These are phyloP conservation scores for Vireo altiloquus DNA, from an alignment of 2,113 vertebrate species.

Conservation along the genomic window DNA sequence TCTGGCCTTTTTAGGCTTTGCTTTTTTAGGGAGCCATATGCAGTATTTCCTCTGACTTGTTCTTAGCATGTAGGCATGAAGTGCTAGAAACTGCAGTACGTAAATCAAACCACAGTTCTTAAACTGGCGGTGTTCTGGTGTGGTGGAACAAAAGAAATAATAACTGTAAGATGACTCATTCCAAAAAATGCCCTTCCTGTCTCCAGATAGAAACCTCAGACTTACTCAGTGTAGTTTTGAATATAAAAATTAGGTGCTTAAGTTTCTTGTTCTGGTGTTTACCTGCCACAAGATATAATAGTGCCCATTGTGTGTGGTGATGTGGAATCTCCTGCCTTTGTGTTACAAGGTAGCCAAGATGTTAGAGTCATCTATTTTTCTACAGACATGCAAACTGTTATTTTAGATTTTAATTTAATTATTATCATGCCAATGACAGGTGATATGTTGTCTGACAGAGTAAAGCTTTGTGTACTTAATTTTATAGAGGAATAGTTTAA, in stretches of 20 bases:
- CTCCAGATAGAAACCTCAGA: not conserved
- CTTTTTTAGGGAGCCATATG: not conserved
- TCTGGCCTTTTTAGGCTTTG: not conserved
- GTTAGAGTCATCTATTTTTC: not conserved
- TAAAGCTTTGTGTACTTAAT: not conserved
- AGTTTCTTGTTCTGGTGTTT: not conserved
- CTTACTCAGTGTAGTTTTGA: not conserved
- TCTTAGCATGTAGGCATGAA: not conserved
- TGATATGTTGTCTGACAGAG: not conserved
- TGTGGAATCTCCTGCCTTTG: not conserved
- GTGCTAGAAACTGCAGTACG: not conserved
- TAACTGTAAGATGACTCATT: not conserved
- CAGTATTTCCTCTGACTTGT: not conserved
- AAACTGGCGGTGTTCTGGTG: not conserved
- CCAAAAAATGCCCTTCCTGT: not conserved
- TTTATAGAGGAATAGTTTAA: not conserved
- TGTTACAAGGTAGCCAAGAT: not conserved
- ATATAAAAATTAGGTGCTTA: not conserved
- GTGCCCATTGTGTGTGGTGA: accelerated
- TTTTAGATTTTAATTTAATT: not conserved
- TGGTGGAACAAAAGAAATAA: not conserved
- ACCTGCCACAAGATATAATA: not conserved
- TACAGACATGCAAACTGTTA: not conserved
- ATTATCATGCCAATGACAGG: not conserved
- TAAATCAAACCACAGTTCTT: not conserved